These are phyloP conservation scores for Pteronotus mesoamericanus DNA, from an alignment of 2,797 vertebrate species.

Conservation along the genomic window DNA sequence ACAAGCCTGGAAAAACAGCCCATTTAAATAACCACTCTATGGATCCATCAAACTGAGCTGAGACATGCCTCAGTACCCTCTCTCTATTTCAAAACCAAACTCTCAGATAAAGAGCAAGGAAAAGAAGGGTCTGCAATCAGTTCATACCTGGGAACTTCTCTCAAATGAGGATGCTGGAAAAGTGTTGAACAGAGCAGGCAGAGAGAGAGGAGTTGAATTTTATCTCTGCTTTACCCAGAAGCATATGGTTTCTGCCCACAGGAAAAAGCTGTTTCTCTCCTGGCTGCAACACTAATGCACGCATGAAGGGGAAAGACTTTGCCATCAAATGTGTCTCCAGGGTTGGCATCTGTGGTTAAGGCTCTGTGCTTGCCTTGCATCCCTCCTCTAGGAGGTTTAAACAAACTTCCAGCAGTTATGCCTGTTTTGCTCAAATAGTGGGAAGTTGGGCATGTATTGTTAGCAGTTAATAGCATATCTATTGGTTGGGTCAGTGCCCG, in stretches of 20 bases:
- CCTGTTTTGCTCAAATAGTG: conserved; percentile 32
- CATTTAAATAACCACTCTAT: conserved; percentile 72
- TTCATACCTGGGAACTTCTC: conserved; percentile 49
- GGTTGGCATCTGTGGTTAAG: conserved; percentile 37
- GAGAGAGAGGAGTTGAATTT: conserved; percentile 60
- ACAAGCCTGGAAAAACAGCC: conserved; percentile 62
- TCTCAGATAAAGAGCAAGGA: background rate
- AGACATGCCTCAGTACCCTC: conserved; percentile 58
- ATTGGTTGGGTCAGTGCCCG: background rate
- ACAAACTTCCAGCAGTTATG: conserved; percentile 13
- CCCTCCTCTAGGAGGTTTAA: conserved; percentile 1
- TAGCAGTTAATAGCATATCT: background rate
- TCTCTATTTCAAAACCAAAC: conserved; percentile 23
- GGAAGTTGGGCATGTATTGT: background rate
- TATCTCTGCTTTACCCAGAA: conserved; percentile 60
- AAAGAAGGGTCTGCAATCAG: conserved; percentile 6
- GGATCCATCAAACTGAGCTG: conserved; percentile 67
- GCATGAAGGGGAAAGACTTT: conserved; percentile 52
- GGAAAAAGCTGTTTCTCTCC: conserved; percentile 69
- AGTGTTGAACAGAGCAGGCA: background rate
- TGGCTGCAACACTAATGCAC: conserved; percentile 40
- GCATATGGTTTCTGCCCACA: conserved; percentile 70
- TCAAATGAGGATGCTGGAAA: conserved; percentile 30
- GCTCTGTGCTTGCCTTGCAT: conserved; percentile 6
- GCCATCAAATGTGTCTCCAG: conserved; percentile 29